Evolutionary conservation across 2,888 invertebrate species (phyloP).

Genomic region (Xanthia icteritia): DNA sequence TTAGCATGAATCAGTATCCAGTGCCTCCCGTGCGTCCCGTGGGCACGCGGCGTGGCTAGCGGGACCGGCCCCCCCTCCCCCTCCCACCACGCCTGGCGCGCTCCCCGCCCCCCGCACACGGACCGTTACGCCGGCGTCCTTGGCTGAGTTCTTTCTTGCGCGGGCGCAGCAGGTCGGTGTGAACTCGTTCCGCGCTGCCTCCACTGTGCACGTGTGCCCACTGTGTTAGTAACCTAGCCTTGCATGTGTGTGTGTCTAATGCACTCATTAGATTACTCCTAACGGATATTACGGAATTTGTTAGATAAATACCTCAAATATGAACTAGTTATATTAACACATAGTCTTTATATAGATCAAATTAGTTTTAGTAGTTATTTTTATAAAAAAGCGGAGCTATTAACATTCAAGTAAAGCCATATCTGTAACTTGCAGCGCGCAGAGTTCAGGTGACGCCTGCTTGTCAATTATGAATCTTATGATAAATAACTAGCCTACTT

Average conservation of each 20-base stretch:
- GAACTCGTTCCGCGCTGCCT: slow-evolving; percentile 86
- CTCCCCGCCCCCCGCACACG: slow-evolving; percentile 65
- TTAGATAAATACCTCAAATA: slow-evolving; percentile 83
- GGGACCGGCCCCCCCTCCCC: slow-evolving; percentile 65
- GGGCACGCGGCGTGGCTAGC: slow-evolving; percentile 68
- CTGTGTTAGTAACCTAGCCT: slow-evolving; percentile 69
- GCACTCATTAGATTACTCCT: slow-evolving; percentile 81
- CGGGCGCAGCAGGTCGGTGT: slow-evolving; percentile 87
- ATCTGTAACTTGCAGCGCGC: slow-evolving; percentile 12
- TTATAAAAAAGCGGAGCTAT: slow-evolving; percentile 36
- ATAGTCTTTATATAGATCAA: slow-evolving; percentile 45
- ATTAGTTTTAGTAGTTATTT: slow-evolving; percentile 55
- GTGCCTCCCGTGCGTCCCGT: slow-evolving; percentile 63
- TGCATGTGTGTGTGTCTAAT: slow-evolving; percentile 65
- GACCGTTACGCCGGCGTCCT: slow-evolving; percentile 90
- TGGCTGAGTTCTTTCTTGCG: slow-evolving; percentile 90
- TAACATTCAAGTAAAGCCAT: slow-evolving; percentile 54
- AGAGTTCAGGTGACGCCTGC: slow-evolving; percentile 54
- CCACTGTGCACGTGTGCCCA: slow-evolving; percentile 83
- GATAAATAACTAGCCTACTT: slow-evolving; percentile 34
- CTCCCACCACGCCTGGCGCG: slow-evolving; percentile 48
- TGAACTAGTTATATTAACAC: slow-evolving; percentile 68
- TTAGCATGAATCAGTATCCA: slow-evolving; percentile 49
- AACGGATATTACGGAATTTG: slow-evolving; percentile 89
- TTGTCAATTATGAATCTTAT: slow-evolving; percentile 59